These are phyloP conservation scores for Pyrrhia umbra DNA, from an alignment of 2,888 invertebrate genomes.

Conservation along the genomic window DNA sequence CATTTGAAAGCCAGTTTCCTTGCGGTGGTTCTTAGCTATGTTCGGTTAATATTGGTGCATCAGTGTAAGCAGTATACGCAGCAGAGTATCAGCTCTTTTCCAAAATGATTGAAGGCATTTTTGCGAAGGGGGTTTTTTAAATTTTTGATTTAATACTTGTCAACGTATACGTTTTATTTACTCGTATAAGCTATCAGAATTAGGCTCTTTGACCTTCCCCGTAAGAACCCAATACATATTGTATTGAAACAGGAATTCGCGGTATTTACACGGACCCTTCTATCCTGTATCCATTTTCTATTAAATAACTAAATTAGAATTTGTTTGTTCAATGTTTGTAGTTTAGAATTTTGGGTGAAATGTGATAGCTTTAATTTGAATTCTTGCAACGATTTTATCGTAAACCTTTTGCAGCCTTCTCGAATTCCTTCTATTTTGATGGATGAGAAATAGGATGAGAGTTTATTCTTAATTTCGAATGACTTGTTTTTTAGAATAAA, in stretches of 20 bases:
- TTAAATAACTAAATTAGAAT: slow-evolving; percentile 54
- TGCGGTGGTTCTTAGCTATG: too few relatives aligned
- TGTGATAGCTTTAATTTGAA: slow-evolving; percentile 47
- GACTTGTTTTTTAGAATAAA: neutral
- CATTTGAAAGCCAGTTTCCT: too few relatives aligned
- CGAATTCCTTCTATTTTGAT: slow-evolving; percentile 19
- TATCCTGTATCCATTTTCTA: slow-evolving; percentile 27
- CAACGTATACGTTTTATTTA: too few relatives aligned
- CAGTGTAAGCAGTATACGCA: too few relatives aligned
- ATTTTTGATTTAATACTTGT: too few relatives aligned
- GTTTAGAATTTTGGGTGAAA: slow-evolving; percentile 38
- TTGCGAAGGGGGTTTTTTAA: too few relatives aligned
- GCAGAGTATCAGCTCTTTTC: too few relatives aligned
- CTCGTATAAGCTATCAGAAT: too few relatives aligned
- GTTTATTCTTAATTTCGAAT: neutral
- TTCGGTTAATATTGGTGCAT: too few relatives aligned
- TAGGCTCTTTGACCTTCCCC: neutral
- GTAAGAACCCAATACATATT: slow-evolving; percentile 2
- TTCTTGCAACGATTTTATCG: slow-evolving; percentile 44
- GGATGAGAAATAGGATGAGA: neutral
- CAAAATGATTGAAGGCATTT: too few relatives aligned
- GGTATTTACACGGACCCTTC: slow-evolving; percentile 22
- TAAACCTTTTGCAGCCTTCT: slow-evolving; percentile 5
- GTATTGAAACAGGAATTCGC: slow-evolving; percentile 20
- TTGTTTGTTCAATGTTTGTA: slow-evolving; percentile 48